A percentile compares a stretch with the other conserved stretches of the same genome.
These are phyloP conservation scores for Alectura lathami DNA, from an alignment of 2,113 vertebrate species.

Conservation along the genomic window DNA sequence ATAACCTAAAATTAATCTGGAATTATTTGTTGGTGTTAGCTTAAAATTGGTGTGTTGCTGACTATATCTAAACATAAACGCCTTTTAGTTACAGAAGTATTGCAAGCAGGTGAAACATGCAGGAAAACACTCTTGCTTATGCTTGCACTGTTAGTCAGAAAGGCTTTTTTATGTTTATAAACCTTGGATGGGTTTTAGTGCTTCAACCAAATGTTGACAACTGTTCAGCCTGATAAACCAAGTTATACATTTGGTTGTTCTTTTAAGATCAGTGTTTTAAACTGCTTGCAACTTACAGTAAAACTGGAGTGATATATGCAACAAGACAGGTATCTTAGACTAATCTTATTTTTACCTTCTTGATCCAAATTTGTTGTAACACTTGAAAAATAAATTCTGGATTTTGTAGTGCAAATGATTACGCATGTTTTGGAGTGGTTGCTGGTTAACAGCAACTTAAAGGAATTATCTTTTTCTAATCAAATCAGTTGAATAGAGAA, in stretches of 20 bases:
- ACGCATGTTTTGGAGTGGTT: neutral
- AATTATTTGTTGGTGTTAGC: neutral
- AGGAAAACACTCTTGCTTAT: neutral
- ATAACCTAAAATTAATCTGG: neutral
- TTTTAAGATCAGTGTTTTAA: neutral
- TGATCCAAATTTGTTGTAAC: neutral
- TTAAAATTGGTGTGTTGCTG: neutral
- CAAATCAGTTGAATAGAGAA: neutral
- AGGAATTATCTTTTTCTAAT: neutral
- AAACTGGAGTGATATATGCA: conserved; percentile 51
- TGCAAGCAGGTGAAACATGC: neutral
- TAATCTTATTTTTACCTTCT: neutral
- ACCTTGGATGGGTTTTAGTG: neutral
- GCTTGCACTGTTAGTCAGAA: neutral
- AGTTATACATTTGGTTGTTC: neutral
- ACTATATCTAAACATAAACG: neutral
- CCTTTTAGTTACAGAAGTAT: conserved; percentile 24
- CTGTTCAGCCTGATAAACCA: neutral
- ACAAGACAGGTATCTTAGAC: conserved; percentile 13
- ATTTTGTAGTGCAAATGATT: neutral
- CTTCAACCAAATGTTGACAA: neutral
- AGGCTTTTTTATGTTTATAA: neutral
- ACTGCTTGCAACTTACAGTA: neutral
- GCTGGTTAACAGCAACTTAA: conserved; percentile 1
- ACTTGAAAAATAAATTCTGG: neutral